Conservation (phyloP, 2,113 vertebrate genomes). For the Xiphorhynchus elegans region DNA sequence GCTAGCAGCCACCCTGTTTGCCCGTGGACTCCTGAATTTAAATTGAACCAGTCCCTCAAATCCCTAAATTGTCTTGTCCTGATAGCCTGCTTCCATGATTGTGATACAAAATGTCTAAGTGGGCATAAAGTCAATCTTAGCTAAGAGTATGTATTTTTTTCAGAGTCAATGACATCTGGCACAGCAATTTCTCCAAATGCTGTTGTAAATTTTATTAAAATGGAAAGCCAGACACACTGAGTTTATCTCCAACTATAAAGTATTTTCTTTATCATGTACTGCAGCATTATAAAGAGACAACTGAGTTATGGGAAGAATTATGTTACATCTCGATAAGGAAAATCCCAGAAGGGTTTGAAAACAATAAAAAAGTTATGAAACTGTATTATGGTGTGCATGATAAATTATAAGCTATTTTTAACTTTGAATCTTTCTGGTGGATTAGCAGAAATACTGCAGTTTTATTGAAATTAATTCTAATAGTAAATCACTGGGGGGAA, state of each 20-base stretch:
- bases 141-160: neutral
- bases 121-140: neutral
- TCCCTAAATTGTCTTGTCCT: neutral
- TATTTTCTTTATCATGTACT: neutral
- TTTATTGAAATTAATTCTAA: neutral
- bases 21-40: neutral
- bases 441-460: neutral
- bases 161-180: neutral
- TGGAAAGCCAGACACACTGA: neutral
- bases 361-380: slow-evolving; percentile 13
- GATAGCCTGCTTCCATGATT: neutral
- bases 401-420: slow-evolving; percentile 44
- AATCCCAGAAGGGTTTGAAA: slow-evolving; percentile 40
- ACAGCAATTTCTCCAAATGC: neutral
- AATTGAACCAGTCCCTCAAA: neutral
- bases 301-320: neutral
- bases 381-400: neutral
- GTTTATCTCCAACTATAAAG: slow-evolving; percentile 2
- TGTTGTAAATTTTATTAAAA: slow-evolving; percentile 20
- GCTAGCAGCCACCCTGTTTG: neutral
- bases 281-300: neutral
- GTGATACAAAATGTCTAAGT: neutral
- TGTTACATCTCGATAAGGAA: slow-evolving; percentile 33
- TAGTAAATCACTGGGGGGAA: neutral
- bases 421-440: neutral